Base-by-base conservation (phyloP, 2,113 vertebrate species). In the Leptodactylus fuscus region DNA sequence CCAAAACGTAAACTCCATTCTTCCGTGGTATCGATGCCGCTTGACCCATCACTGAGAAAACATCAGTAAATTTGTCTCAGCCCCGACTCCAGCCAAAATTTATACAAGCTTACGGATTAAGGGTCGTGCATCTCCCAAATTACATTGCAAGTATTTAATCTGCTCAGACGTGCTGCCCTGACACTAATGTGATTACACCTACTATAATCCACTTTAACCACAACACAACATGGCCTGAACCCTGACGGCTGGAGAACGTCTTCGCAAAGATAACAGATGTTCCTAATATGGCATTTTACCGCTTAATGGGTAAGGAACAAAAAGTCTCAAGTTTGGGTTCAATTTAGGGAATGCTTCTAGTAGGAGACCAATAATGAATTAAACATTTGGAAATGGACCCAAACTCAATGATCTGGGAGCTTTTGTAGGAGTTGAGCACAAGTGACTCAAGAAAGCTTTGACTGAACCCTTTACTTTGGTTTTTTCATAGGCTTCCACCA, bases 101-200 rank as follows among this genome's bases (percentile, higher is more conserved):
- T 89, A 92, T 89, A 91, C 86, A 89, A 51, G 87, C 88, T 55
- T 11, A 67, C 18, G 49, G 83, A 87, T 90, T 88, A 89, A 89
- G 87, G 88, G 88, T 90, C 84, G 89, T 86, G 88, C 88, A 93
- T 89, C 87, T 91, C 80, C 90, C 89, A 91, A 93, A 93, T 94
- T 91, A 93, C 85, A 87, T 87, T 89, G 88, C 87, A 87, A 89
- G 87, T 82, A 88, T 90, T 83, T 93, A 93, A 96, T 94, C 89
- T 91, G 20, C 83, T 90, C 49, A 88, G 79, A 76, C 71, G 85
- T 89, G 85, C 81, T 89, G 73, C 58, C 86, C 81, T 88, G 86
- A 74, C 89, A 81, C 75, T 89, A 93, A 91, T 87, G 67, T 88
- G 92, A 95, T 95, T 93, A 91, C 74, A 89, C 32, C 71, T 86